Conservation (phyloP, 1,140 invertebrate species). For the Apis cerana region DNA sequence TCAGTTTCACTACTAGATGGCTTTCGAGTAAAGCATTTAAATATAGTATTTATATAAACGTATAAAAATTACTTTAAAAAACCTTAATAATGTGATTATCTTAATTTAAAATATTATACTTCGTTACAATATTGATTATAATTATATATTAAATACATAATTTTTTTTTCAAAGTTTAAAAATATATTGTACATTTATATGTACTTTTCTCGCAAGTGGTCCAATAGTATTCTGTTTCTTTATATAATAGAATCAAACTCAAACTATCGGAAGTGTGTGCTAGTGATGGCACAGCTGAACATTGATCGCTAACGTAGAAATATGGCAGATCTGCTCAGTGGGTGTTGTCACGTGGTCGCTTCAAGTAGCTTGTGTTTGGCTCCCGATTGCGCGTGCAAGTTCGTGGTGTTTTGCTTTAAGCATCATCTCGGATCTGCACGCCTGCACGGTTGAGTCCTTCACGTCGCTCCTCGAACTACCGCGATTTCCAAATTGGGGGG, state of each 20-base stretch:
- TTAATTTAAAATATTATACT: background rate
- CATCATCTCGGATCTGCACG: conserved; percentile 73
- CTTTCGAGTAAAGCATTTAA: background rate
- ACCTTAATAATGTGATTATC: background rate
- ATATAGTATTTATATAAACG: background rate
- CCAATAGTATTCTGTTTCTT: background rate
- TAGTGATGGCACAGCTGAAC: conserved; percentile 86
- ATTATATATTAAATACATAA: too few species aligned
- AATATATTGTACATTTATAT: too few species aligned
- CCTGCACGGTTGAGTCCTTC: conserved; percentile 82
- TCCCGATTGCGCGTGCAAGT: conserved; percentile 80
- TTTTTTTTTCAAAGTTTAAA: too few species aligned
- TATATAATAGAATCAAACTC: conserved; percentile 66
- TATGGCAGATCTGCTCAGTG: conserved; percentile 85
- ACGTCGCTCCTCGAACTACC: conserved; percentile 84
- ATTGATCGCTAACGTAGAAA: conserved; percentile 83
- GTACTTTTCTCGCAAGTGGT: conserved; percentile 60
- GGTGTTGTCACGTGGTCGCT: conserved; percentile 83
- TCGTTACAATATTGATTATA: background rate
- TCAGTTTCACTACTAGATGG: conserved; percentile 45
- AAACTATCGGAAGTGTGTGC: conserved; percentile 82
- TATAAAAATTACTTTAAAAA: background rate
- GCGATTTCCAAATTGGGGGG: conserved; percentile 84
- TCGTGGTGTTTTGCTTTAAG: conserved; percentile 48
- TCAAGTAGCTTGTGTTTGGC: conserved; percentile 82